Conservation (phyloP, 1,140 invertebrate genomes). For the Drosophila ercepeae region DNA sequence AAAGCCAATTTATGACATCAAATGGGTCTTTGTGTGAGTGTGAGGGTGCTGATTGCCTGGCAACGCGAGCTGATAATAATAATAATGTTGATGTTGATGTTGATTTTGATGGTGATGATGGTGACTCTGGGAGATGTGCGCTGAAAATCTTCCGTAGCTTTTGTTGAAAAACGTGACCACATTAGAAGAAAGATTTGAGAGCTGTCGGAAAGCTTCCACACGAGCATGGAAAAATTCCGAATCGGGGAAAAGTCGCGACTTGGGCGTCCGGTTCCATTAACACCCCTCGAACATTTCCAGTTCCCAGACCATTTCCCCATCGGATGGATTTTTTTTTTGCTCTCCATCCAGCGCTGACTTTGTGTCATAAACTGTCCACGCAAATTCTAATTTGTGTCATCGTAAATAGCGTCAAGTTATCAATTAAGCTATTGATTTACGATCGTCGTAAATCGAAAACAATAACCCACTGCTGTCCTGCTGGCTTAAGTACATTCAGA, state of each 20-base stretch:
- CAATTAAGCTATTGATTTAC: conserved; percentile 81
- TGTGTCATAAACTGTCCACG: conserved; percentile 66
- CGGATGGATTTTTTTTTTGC: background rate
- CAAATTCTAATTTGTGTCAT: conserved; percentile 82
- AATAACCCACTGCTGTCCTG: conserved; percentile 60
- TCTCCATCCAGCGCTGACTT: conserved; percentile 2
- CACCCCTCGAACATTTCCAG: conserved; percentile 20
- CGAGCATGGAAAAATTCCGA: conserved; percentile 61
- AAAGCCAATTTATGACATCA: conserved; percentile 56
- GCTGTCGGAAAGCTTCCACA: conserved; percentile 62
- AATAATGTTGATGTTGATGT: background rate
- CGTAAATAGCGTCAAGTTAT: conserved; percentile 79
- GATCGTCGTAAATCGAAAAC: conserved; percentile 74
- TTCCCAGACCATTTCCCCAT: background rate
- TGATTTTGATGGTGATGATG: background rate
- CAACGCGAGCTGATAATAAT: conserved; percentile 33
- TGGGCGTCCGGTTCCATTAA: conserved; percentile 36
- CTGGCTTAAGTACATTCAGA: background rate
- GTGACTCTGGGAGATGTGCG: conserved; percentile 9
- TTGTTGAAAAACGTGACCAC: conserved; percentile 53
- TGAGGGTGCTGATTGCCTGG: conserved; percentile 44
- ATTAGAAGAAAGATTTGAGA: conserved; percentile 4
- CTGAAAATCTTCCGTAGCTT: conserved; percentile 59
- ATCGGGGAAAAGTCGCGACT: conserved; percentile 22
- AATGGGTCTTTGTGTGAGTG: conserved; percentile 27